phyloP scores from a whole-genome alignment of 2,113 vertebrate genomes.

The Myrmecobius fasciatus region DNA sequence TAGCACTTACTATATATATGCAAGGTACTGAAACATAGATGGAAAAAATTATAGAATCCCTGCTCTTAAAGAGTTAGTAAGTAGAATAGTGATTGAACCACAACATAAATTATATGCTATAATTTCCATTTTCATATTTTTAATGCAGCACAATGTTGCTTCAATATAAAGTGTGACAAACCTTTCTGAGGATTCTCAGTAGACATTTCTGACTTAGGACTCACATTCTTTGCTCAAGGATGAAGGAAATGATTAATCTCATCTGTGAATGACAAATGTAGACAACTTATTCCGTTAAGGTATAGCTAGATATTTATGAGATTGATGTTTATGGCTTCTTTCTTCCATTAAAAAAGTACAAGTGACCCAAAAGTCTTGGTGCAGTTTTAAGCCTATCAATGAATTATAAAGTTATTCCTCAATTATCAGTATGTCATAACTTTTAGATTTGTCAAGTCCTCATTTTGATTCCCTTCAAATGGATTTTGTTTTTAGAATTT shows the following conservation, averaged over 20 bases:
- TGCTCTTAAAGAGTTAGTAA: neutral
- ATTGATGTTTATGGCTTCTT: neutral
- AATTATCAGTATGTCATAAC: neutral
- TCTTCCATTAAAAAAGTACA: neutral
- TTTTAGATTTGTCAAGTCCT: neutral
- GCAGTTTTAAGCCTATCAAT: neutral
- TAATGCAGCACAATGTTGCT: neutral
- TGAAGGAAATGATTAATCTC: neutral
- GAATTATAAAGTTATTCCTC: neutral
- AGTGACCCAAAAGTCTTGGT: neutral
- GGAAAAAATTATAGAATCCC: neutral
- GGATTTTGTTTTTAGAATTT: neutral
- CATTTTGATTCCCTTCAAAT: neutral
- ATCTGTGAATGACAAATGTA: neutral
- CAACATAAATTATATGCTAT: neutral
- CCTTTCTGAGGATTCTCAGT: slow-evolving; percentile 23
- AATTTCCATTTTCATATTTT: neutral
- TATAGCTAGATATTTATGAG: neutral
- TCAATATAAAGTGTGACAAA: neutral
- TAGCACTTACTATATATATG: neutral
- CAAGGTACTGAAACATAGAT: neutral
- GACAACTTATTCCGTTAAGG: neutral
- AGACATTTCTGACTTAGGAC: slow-evolving; percentile 22
- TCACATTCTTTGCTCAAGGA: neutral
- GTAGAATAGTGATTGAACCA: slow-evolving; percentile 10